Base-by-base conservation (phyloP, 2,113 vertebrate genomes). In the Solea senegalensis region DNA sequence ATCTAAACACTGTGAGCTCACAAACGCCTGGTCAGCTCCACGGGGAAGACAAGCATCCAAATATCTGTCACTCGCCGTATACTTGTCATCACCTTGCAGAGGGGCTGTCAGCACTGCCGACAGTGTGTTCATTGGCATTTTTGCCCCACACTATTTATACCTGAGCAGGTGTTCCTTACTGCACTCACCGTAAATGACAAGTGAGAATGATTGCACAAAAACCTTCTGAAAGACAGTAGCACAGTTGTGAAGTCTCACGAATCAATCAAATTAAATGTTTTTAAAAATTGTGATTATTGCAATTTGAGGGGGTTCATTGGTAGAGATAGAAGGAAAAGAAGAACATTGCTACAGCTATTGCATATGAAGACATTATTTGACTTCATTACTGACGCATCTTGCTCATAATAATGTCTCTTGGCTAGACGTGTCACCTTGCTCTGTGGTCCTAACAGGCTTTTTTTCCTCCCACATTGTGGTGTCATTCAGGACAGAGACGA, bases 41-140 rank as follows among this genome's bases (percentile, higher is more conserved):
- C 34, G 21, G 80, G 80, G 83, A 89, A 78, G 56, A 69, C 65
- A 85, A 77, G 75, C 74, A 70, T 87, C 80, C 72, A 82, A 56
- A 86, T 86, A 87, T 89, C 83, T 90, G 86, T 88, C 92, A 89
- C 80, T 81, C 73, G 61, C 71, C 71, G 74, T 71, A 76, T 65
- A 51, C 83, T 87, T 81, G 65, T 83, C 79, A 69, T 88, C 87
- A 82, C 84, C 76, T 77, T 88, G 71, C 69, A 62, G 75, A 83
- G 72, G 52, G 52, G 39, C 66, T 86, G 89, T 91, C 90, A 74
- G 74, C 81, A 66, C 57, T 52, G 53, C 80, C 84, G 85, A 80
- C 82, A 84, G 51, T 48, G 60, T 74, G 72, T 83, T 82, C 88
- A 88, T 81, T 76, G 81, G 82, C 82, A 82, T 71, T 80, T 76